phyloP scores from a whole-genome alignment of 2,113 vertebrate species.

The Lichenostomus cassidix region DNA sequence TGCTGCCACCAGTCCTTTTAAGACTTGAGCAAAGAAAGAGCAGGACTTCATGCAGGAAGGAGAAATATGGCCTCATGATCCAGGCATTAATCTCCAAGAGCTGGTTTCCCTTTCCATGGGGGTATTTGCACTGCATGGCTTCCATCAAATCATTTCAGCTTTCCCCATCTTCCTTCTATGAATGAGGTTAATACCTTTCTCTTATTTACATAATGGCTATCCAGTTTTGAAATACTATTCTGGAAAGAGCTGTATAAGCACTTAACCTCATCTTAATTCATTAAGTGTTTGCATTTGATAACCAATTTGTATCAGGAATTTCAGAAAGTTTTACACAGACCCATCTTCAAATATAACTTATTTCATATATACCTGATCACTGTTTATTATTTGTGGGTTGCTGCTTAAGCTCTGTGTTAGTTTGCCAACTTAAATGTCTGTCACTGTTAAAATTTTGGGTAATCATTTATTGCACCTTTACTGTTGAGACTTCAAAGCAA shows the following conservation, averaged over 20 bases:
- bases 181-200: not conserved
- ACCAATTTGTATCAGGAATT: not conserved
- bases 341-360: not conserved
- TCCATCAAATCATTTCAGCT: not conserved
- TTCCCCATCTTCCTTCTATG: not conserved
- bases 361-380: not conserved
- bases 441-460: not conserved
- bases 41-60: not conserved
- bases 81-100: not conserved
- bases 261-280: not conserved
- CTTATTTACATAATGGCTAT: not conserved
- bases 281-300: not conserved
- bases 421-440: not conserved
- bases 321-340: not conserved
- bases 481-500: not conserved
- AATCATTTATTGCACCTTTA: not conserved
- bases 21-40: not conserved
- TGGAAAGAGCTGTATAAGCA: not conserved
- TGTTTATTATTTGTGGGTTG: not conserved
- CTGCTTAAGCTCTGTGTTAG: not conserved
- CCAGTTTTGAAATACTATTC: not conserved
- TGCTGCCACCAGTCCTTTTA: not conserved
- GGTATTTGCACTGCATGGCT: not conserved
- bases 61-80: rapidly evolving
- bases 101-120: not conserved